Evolutionary conservation across 2,888 invertebrate genomes (phyloP), one percentile per base, ranked within the genome.

Genomic region (Melanotus villosus): DNA sequence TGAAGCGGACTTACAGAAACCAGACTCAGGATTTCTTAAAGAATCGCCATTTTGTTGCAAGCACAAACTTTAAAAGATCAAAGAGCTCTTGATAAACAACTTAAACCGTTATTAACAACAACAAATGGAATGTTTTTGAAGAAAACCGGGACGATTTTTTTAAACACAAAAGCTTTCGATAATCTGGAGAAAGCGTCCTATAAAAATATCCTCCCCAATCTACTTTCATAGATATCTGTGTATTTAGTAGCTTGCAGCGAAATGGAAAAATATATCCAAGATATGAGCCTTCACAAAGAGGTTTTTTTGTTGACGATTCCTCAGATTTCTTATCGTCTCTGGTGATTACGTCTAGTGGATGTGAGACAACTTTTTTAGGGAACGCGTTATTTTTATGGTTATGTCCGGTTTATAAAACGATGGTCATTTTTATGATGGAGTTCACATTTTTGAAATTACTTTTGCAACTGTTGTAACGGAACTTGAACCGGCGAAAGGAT

Each of bases 241-340:
- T 59, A 66, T 66, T 66, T 59, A 59, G 52, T 66, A 47, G 65
- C 66, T 52, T 6, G 59, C 30, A 52, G 66, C 59, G 59, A 59
- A 54, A 66, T 59, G 66, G 66, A 66, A 66, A 57, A 52, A 65
- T 65, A 58, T 63, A 30, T 56, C 59, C 43, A 10, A 58, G 59
- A 67, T 67, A 32, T 50, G 54, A 66, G 32, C 47, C 43, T 32
- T 32, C 67, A 32, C 60, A 59, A 50, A 66, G 60, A 67, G 59
- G 52, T 26, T 57, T 52, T n/a, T 60, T 60, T 67, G 47, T 67
- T 67, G 60, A 50, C 50, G 60, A 60, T 60, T 60, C 54, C 36
- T 67, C 60, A 67, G 67, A 67, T 67, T 59, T 67, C 67, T 67
- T 67, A 60, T 60, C 56, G 56, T 60, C 36, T 60, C 47, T 52